Percentiles rank a stretch among this genome's conserved stretches.
Conservation (phyloP, 2,797 vertebrate genomes). For the Melanotaenia parkinsoni region DNA sequence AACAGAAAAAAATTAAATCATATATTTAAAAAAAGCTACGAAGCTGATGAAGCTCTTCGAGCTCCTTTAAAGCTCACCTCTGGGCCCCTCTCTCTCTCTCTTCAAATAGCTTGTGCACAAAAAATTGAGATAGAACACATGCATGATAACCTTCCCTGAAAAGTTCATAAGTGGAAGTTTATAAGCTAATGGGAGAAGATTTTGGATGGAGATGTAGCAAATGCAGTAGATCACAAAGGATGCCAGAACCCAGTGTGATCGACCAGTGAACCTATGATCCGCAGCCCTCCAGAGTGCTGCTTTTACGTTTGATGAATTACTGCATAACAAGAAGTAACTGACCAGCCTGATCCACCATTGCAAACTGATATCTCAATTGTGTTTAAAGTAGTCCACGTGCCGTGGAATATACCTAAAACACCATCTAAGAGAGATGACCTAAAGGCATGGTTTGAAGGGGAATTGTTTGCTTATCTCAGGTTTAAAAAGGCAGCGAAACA, state of each 20-base stretch:
- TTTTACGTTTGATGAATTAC: constrained; percentile 31
- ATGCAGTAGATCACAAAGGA: constrained; percentile 47
- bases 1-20: not conserved
- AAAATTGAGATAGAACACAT: constrained; percentile 44
- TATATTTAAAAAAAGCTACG: not conserved
- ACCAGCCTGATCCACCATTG: constrained; percentile 29
- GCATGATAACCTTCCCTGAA: constrained; percentile 36
- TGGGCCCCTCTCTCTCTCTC: constrained; percentile 9
- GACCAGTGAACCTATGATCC: constrained; percentile 50
- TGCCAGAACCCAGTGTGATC: constrained; percentile 47
- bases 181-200: constrained; percentile 51
- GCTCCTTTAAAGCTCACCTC: constrained; percentile 31
- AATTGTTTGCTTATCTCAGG: not conserved
- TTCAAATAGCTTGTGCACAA: constrained; percentile 17
- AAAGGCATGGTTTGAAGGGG: not conserved
- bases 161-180: constrained; percentile 41
- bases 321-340: constrained; percentile 37
- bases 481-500: constrained; percentile 34
- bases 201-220: constrained; percentile 46
- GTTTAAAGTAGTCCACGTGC: constrained; percentile 15
- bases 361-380: constrained; percentile 15
- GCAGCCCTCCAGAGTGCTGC: constrained; percentile 3
- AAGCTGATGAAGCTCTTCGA: constrained; percentile 13
- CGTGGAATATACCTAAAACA: constrained; percentile 12
- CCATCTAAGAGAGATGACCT: not conserved